Conservation (phyloP, 1,140 invertebrate species). For the Drosophila kohkoa region DNA sequence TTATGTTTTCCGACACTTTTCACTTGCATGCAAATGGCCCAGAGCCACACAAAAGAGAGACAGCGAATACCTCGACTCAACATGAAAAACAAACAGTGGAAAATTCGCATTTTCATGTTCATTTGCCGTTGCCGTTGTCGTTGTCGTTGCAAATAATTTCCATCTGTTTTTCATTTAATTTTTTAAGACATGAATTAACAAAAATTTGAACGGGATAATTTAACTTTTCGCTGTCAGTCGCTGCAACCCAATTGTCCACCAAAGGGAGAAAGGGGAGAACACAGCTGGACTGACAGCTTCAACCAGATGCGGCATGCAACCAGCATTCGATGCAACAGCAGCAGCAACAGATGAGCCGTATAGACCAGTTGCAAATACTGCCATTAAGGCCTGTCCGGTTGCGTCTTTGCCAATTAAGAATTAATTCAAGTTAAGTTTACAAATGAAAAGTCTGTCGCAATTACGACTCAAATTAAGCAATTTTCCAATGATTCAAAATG, state of each 20-base stretch:
- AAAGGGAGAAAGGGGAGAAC: background rate
- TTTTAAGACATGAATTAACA: constrained; percentile 46
- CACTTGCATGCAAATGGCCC: constrained; percentile 44
- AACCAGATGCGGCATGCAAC: too few species aligned
- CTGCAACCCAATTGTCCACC: constrained; percentile 5
- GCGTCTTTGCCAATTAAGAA: too few species aligned
- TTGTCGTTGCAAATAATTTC: constrained; percentile 13
- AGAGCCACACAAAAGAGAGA: constrained; percentile 30
- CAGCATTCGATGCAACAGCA: too few species aligned
- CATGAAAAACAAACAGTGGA: constrained; percentile 28
- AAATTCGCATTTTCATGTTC: constrained; percentile 63
- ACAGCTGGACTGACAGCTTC: background rate
- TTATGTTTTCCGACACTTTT: constrained; percentile 75
- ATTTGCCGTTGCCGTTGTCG: constrained; percentile 40
- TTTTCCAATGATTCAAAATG: too few species aligned
- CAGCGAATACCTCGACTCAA: constrained; percentile 7
- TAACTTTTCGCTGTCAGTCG: constrained; percentile 29
- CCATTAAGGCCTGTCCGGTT: too few species aligned
- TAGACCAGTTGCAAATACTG: too few species aligned
- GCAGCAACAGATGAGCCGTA: too few species aligned
- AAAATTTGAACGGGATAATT: constrained; percentile 50
- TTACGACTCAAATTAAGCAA: too few species aligned
- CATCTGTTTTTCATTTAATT: constrained; percentile 11
- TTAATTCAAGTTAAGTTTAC: too few species aligned
- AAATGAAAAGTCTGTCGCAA: too few species aligned